Evolutionary conservation across 2,888 invertebrate genomes (phyloP).

Genomic region (Rhagophthalmus giganteus): DNA sequence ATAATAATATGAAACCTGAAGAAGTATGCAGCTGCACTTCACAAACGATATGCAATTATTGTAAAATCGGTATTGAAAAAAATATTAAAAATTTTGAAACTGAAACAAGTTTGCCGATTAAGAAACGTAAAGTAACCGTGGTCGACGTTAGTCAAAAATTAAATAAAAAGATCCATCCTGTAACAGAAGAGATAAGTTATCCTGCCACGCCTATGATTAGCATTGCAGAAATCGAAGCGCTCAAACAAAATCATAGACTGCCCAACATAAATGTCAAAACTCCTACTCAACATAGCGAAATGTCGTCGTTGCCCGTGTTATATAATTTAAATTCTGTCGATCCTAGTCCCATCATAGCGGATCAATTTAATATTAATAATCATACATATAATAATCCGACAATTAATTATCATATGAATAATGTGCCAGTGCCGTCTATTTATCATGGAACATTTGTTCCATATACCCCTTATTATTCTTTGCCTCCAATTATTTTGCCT

Average conservation of each 20-base stretch:
- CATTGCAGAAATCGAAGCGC: slow-evolving; percentile 50
- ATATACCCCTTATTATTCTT: slow-evolving; percentile 36
- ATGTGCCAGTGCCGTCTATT: slow-evolving; percentile 38
- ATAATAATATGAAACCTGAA: neutral
- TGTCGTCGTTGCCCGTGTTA: slow-evolving; percentile 43
- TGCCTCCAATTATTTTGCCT: slow-evolving; percentile 36
- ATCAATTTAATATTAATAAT: slow-evolving; percentile 46
- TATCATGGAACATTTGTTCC: too few species aligned
- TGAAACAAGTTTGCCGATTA: slow-evolving; percentile 45
- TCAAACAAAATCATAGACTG: slow-evolving; percentile 30
- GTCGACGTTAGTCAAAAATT: slow-evolving; percentile 13
- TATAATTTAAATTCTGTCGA: slow-evolving; percentile 32
- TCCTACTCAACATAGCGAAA: slow-evolving; percentile 50
- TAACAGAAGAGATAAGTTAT: slow-evolving; percentile 48
- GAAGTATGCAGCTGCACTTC: neutral
- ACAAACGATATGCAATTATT: neutral
- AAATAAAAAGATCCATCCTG: slow-evolving; percentile 2
- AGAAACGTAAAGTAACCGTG: slow-evolving; percentile 46
- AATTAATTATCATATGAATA: slow-evolving; percentile 48
- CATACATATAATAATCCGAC: slow-evolving; percentile 49
- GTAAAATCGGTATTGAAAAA: slow-evolving; percentile 6
- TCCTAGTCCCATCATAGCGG: slow-evolving; percentile 40
- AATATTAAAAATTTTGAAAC: slow-evolving; percentile 34
- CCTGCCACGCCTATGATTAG: slow-evolving; percentile 52
- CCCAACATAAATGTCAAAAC: slow-evolving; percentile 46